These are phyloP conservation scores for Trididemnum nubilum DNA, from an alignment of 23 tunicate genomes.

Conservation along the genomic window DNA sequence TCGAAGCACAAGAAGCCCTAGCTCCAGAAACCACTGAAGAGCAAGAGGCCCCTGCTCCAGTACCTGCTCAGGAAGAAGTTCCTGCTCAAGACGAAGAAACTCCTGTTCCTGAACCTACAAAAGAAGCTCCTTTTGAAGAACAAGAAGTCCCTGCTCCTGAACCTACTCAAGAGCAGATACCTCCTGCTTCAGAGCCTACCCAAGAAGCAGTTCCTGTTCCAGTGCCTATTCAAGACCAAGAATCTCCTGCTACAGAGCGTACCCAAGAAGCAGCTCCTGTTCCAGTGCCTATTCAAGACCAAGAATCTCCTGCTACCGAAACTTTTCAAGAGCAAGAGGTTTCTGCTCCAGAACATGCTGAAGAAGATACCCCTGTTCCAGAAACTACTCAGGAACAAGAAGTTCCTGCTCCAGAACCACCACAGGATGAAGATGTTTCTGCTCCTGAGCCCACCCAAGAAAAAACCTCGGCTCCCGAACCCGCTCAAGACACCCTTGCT, in stretches of 20 bases:
- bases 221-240: background rate
- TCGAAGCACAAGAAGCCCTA: too few relatives aligned
- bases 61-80: conserved; percentile 1
- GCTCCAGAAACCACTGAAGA: background rate
- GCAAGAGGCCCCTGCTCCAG: background rate
- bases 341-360: background rate
- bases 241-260: background rate
- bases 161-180: background rate
- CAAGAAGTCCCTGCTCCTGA: background rate
- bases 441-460: background rate
- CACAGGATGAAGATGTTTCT: background rate
- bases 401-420: background rate
- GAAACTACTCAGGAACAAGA: background rate
- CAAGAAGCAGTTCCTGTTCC: background rate
- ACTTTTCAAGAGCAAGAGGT: background rate
- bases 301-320: background rate
- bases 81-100: background rate
- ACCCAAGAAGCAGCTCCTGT: background rate
- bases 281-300: background rate
- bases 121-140: too few relatives aligned
- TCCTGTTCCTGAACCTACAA: background rate
- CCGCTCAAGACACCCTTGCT: background rate
- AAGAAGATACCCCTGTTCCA: background rate
- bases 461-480: background rate
- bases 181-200: background rate